Evolutionary conservation across 2,797 vertebrate species (phyloP), one percentile per base, ranked within the genome.

Genomic region (Linurgus olivaceus): DNA sequence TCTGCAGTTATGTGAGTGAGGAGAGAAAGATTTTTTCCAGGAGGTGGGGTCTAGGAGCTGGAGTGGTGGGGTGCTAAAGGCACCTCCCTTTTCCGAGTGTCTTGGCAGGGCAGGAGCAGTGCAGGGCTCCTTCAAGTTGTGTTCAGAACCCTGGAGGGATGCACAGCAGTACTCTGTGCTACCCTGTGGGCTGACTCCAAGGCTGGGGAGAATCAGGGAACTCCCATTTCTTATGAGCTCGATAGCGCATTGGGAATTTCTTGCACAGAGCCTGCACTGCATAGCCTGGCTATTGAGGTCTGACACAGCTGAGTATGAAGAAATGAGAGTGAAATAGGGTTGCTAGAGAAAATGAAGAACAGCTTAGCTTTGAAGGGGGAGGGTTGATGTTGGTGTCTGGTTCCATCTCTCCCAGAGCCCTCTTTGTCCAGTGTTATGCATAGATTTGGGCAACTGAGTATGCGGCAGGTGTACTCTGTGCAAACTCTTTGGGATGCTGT

Each of bases 401-500:
- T 50, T 80, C 50, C 20, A 35, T 25, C 61, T 84, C 8, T 52
- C 40, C n/a, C 37, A 71, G 68, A 77, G 17, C 17, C 5, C 14
- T 86, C 47, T 31, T 65, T 29, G 12, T 73, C 25, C 38, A 33
- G 37, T 23, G 45, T 13, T 37, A 52, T 1, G 33, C 47, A 42
- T 28, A 54, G 72, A 38, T 83, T 59, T 77, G n/a, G 52, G 33
- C 25, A 54, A 7, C 1, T 7, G 3, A 35, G 7, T 38, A 21
- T 0, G 0, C 6, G 19, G 31, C 44, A 79, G 19, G 45, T 29
- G 3, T 62, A 50, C 6, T 21, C 17, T 35, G 0, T 17, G 28
- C 2, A 3, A 50, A 58, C 29, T 28, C 20, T 65, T 68, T 33
- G 62, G 50, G 51, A 47, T 84, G 42, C 37, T 73, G 35, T 31